Evolutionary conservation across 2,797 vertebrate genomes (phyloP), one percentile per base, ranked within the genome.

Genomic region (Zenarchopterus dispar): DNA sequence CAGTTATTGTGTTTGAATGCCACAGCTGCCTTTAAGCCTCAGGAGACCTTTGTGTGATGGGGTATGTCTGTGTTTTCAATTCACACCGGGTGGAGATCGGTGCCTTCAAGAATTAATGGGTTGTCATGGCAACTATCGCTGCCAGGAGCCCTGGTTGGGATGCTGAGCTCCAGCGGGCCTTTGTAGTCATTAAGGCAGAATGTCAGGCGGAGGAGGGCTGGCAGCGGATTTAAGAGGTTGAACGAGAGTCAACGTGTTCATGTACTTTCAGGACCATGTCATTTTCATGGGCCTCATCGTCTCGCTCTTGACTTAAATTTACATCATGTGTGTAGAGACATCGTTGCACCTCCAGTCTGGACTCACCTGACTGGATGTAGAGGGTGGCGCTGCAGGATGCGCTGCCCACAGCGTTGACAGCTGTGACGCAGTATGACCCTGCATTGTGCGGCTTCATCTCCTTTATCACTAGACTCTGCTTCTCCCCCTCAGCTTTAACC

Each of bases 361-460:
- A 24, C 93, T 92, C 91, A 97, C 97, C 96, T 83, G 95, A 93
- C 61, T 92, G 93, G 80, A 96, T 84, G 2, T 81, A 90, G 77
- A 97, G 87, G 1, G 78, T 78, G 47, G 94, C 95, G 0, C 86
- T 90, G 83, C 94, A 95, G 88, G 92, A 93, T 15, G 89, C 92
- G 48, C 90, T 84, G 42, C 95, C 96, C 51, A 89, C 90, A 9
- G 91, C 49, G 31, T 95, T 96, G 85, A 87, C 89, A 6, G 95
- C 96, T 0, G 89, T 94, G 78, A 94, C 92, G 0, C 84, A 87
- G 79, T 96, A 97, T 3, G 87, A 93, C 9, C 96, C 96, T 0
- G 92, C 93, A 5, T 95, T 84, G 4, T 78, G 88, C 0, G 67
- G 83, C 67, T 89, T 91, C 67, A 92, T 92, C 48, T 91, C 93